Evolutionary conservation across 2,113 vertebrate species (phyloP).

Genomic region (Poeciliopsis occidentalis): DNA sequence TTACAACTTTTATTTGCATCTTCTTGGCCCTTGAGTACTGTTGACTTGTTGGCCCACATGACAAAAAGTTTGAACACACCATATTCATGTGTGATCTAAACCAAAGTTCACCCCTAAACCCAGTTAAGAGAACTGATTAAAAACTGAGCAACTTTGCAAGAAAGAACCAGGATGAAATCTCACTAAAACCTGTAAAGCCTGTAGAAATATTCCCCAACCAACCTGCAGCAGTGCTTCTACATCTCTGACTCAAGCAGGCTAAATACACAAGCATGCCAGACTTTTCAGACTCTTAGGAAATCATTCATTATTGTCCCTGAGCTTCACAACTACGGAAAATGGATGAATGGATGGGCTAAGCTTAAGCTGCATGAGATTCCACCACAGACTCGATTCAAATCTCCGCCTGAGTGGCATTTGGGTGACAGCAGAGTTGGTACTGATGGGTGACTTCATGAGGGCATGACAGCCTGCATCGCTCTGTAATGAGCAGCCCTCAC

Average conservation of each 20-base stretch:
- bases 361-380: constrained; percentile 23
- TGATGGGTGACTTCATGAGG: constrained; percentile 40
- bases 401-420: constrained; percentile 25
- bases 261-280: not conserved
- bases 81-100: not conserved
- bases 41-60: too few relatives aligned
- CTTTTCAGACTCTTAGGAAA: not conserved
- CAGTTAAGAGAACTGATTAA: not conserved
- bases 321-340: not conserved
- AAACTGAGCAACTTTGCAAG: not conserved
- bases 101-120: not conserved
- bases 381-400: constrained; percentile 29
- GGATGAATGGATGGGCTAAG: not conserved
- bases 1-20: too few relatives aligned
- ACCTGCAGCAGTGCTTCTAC: not conserved
- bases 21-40: too few relatives aligned
- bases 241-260: not conserved
- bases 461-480: constrained; percentile 42
- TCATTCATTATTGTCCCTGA: not conserved
- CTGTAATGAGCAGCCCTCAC: constrained; percentile 67
- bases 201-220: too few relatives aligned
- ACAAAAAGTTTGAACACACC: too few relatives aligned
- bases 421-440: constrained; percentile 35
- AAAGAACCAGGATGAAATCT: not conserved
- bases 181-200: too few relatives aligned